Percentiles rank a stretch among this genome's conserved stretches.
These are phyloP conservation scores for Neomorphus geoffroyi DNA, from an alignment of 2,797 vertebrate species.

Conservation along the genomic window DNA sequence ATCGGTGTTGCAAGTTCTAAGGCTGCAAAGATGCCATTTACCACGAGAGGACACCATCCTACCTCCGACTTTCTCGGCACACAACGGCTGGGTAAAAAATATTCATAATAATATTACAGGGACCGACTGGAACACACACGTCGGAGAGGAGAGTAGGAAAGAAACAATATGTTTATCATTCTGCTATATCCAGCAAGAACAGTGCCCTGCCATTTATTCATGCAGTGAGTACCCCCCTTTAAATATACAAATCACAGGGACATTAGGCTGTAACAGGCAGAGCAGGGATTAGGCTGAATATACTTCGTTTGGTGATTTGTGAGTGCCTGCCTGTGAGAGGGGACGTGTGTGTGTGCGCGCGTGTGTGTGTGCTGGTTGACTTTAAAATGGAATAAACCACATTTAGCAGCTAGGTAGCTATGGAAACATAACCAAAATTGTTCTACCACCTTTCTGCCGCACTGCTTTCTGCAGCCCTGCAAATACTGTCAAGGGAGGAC, in stretches of 20 bases:
- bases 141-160: neutral
- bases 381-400: conserved; percentile 79
- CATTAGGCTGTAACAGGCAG: conserved; percentile 59
- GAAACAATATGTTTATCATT: conserved; percentile 42
- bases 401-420: conserved; percentile 80
- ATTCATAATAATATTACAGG: conserved; percentile 17
- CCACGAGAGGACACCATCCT: conserved; percentile 76
- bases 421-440: conserved; percentile 82
- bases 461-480: conserved; percentile 69
- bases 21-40: conserved; percentile 31
- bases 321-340: conserved; percentile 8
- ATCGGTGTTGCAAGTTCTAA: neutral
- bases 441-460: conserved; percentile 76
- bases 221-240: conserved; percentile 56
- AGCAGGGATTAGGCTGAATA: conserved; percentile 56
- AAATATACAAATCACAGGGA: conserved; percentile 52
- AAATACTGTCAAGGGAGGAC: conserved; percentile 72
- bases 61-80: conserved; percentile 56
- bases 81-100: neutral
- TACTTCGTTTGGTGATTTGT: conserved; percentile 40
- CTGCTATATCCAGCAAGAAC: conserved; percentile 20
- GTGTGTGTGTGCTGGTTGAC: conserved; percentile 68
- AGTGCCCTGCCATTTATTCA: conserved; percentile 53
- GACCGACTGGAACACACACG: conserved; percentile 52
- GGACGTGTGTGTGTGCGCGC: neutral